Base-by-base conservation (phyloP, 2,888 invertebrate genomes). In the Dendrolimus houi region DNA sequence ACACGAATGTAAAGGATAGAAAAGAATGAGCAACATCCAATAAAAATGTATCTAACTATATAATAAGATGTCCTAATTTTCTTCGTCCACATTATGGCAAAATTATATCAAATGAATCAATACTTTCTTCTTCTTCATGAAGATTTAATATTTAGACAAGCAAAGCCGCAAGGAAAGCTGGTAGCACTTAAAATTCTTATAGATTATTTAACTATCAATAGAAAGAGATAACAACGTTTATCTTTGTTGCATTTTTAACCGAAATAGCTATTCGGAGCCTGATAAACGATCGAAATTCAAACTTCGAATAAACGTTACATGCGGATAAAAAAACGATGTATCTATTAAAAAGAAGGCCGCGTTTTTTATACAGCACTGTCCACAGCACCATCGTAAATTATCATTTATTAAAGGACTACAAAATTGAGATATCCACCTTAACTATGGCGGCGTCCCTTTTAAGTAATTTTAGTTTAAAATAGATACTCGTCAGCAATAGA, bases 371-470 rank as follows among this genome's bases (percentile, higher is more conserved):
- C 67, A 47, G 10, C 74, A 68, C 71, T 72, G 75, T 69, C 81
- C 78, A 82, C 74, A 82, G 77, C 72, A 78, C 79, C 81, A 83
- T 83, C 85, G 82, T 89, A 89, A 88, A 88, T 87, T 89, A 89
- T 89, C 88, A 88, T 88, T 88, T 87, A 87, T 80, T 78, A 78
- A 73, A 80, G 78, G 75, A 75, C 79, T 77, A 74, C 75, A 72
- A 81, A 90, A 90, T 90, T 86, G 84, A 90, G 90, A 87, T 86
- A 89, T 90, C 87, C 73, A 76, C 69, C 67, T 73, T 74, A 77
- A 81, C 80, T 75, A 74, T 62, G 82, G 80, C 88, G 89, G 89
- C 75, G 67, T 76, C 69, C 81, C 77, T 89, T 89, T 76, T 75
- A 77, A 74, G 63, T 71, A 69, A 59, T 70, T 74, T 75, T 81